These are phyloP conservation scores for Agapetus fuscipes DNA, from an alignment of 2,888 invertebrate genomes.

Conservation along the genomic window DNA sequence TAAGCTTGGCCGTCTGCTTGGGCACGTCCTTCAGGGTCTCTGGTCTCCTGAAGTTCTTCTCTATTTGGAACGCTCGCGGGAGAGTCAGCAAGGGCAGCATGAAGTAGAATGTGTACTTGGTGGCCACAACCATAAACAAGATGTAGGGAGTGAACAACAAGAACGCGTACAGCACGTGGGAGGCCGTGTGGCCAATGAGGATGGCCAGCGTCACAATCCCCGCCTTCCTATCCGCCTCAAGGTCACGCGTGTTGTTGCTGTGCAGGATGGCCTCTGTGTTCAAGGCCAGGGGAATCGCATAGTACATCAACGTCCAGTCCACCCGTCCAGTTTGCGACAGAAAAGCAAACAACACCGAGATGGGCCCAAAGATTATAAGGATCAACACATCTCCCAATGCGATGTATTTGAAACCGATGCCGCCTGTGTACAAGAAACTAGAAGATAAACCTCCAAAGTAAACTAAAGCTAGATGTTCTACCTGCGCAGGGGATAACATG, in stretches of 20 bases:
- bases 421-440: slow-evolving; percentile 94
- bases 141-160: slow-evolving; percentile 87
- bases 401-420: slow-evolving; percentile 91
- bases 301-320: slow-evolving; percentile 86
- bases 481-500: slow-evolving; percentile 76
- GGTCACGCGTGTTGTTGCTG: slow-evolving; percentile 89
- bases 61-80: slow-evolving; percentile 81
- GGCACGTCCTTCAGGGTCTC: slow-evolving; percentile 75
- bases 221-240: slow-evolving; percentile 77
- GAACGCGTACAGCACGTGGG: slow-evolving; percentile 83
- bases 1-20: slow-evolving; percentile 79
- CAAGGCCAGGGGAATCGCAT: slow-evolving; percentile 86
- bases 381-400: slow-evolving; percentile 89
- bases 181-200: slow-evolving; percentile 80
- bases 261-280: slow-evolving; percentile 94
- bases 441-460: slow-evolving; percentile 93
- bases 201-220: slow-evolving; percentile 95
- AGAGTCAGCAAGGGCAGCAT: slow-evolving; percentile 80
- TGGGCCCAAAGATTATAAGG: slow-evolving; percentile 87
- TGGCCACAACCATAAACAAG: slow-evolving; percentile 74
- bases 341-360: slow-evolving; percentile 88
- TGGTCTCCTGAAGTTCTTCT: slow-evolving; percentile 74
- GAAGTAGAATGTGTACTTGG: slow-evolving; percentile 83
- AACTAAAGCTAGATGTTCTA: slow-evolving; percentile 90
- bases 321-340: slow-evolving; percentile 86